Evolutionary conservation across 2,797 vertebrate genomes (phyloP).

Genomic region (Gymnoscopelus braueri): DNA sequence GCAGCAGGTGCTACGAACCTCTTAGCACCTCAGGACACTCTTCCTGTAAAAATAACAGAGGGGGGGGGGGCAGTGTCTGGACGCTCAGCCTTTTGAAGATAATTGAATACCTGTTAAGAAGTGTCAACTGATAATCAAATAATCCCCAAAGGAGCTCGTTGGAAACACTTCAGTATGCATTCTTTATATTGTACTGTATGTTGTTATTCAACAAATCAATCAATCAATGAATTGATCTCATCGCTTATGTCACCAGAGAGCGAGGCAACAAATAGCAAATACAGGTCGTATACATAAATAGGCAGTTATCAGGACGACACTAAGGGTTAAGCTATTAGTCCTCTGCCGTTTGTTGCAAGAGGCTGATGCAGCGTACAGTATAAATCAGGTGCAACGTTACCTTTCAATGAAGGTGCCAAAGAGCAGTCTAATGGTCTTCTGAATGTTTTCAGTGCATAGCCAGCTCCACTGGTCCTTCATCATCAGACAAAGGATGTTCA

Average conservation of each 20-base stretch:
- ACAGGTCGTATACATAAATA: too few species aligned
- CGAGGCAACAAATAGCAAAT: too few species aligned
- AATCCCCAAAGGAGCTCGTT: neutral
- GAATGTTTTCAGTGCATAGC: slow-evolving; percentile 90
- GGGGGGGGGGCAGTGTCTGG: neutral
- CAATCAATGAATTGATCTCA: neutral
- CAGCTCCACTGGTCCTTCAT: slow-evolving; percentile 93
- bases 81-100: slow-evolving; percentile 18
- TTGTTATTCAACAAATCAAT: neutral
- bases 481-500: slow-evolving; percentile 89
- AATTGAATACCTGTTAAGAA: neutral
- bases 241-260: too few species aligned
- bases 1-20: slow-evolving; percentile 11
- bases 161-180: neutral
- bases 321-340: too few species aligned
- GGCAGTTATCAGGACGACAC: too few species aligned
- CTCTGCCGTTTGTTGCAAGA: too few species aligned
- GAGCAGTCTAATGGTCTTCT: slow-evolving; percentile 86
- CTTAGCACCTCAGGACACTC: slow-evolving; percentile 14
- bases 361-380: too few species aligned
- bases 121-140: neutral
- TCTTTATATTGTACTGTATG: neutral
- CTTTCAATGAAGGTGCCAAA: slow-evolving; percentile 93
- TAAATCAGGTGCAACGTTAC: slow-evolving; percentile 56
- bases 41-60: slow-evolving; percentile 2